phyloP scores from a whole-genome alignment of 1,140 invertebrate genomes.

The Plodia interpunctella region DNA sequence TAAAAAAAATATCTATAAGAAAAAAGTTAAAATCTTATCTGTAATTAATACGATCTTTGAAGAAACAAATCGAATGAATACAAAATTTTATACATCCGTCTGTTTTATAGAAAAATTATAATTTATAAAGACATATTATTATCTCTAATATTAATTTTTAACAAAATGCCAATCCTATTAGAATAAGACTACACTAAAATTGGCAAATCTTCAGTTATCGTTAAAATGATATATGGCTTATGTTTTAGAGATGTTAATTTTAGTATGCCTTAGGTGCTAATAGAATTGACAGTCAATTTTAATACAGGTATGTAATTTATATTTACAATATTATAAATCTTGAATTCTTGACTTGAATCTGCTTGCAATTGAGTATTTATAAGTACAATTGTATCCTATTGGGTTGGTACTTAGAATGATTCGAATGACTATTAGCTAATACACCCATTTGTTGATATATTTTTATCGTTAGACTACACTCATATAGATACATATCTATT shows the following conservation, averaged over 20 bases:
- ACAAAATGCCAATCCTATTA: background rate
- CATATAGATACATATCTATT: slow-evolving; percentile 33
- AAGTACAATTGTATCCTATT: slow-evolving; percentile 20
- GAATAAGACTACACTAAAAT: slow-evolving; percentile 1
- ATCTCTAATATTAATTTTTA: background rate
- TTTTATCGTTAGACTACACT: slow-evolving; percentile 14
- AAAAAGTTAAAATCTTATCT: too few species aligned
- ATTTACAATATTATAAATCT: slow-evolving; percentile 39
- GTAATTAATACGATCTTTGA: too few species aligned
- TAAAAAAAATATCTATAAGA: too few species aligned
- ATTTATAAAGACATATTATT: background rate
- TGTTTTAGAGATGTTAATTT: background rate
- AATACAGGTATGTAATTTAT: slow-evolving; percentile 36
- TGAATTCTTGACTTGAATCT: slow-evolving; percentile 28
- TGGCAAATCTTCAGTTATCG: background rate
- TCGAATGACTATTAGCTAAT: slow-evolving; percentile 15
- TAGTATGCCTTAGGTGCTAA: slow-evolving; percentile 1
- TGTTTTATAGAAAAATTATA: too few species aligned
- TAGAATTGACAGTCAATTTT: slow-evolving; percentile 7
- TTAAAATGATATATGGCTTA: background rate
- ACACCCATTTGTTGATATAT: slow-evolving; percentile 12
- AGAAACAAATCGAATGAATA: too few species aligned
- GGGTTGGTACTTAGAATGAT: slow-evolving; percentile 15
- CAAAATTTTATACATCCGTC: too few species aligned
- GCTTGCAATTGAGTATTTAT: slow-evolving; percentile 49